Conservation (phyloP, 2,113 vertebrate species). For the Hystrix cristata region DNA sequence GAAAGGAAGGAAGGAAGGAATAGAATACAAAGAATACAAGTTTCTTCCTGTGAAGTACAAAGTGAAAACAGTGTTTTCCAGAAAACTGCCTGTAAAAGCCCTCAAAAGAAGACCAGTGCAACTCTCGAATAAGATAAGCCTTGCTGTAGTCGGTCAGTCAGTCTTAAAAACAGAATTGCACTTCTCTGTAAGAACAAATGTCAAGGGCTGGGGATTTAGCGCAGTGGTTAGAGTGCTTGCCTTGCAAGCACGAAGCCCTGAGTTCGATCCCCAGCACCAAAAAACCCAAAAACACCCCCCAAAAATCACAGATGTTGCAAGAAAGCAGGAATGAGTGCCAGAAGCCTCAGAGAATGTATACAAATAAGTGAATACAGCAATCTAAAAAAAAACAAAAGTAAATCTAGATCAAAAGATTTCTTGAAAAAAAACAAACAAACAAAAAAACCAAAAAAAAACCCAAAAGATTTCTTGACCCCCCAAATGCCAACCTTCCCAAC, state of each 20-base stretch:
- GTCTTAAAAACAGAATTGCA: background rate
- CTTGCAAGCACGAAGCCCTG: no score
- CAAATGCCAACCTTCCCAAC: background rate
- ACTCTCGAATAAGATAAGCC: background rate
- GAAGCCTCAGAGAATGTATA: background rate
- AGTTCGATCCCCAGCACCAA: no score
- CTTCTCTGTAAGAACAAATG: background rate
- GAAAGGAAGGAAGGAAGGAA: background rate
- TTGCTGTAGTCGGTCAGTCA: background rate
- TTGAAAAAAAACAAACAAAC: no score
- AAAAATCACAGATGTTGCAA: background rate
- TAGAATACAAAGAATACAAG: background rate
- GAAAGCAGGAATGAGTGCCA: background rate
- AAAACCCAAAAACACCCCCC: no score
- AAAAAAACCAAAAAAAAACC: no score
- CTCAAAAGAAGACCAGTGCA: background rate
- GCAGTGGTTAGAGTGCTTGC: no score
- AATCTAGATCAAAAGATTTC: background rate
- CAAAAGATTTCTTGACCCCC: background rate
- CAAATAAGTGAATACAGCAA: conserved; percentile 10
- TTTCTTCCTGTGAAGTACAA: background rate
- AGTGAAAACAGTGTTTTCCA: conserved; percentile 33
- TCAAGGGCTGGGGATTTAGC: background rate
- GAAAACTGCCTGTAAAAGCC: background rate
- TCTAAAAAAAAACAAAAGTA: conserved; percentile 45